Conservation (phyloP, 1,140 invertebrate species). For the Caligus rogercresseyi region DNA sequence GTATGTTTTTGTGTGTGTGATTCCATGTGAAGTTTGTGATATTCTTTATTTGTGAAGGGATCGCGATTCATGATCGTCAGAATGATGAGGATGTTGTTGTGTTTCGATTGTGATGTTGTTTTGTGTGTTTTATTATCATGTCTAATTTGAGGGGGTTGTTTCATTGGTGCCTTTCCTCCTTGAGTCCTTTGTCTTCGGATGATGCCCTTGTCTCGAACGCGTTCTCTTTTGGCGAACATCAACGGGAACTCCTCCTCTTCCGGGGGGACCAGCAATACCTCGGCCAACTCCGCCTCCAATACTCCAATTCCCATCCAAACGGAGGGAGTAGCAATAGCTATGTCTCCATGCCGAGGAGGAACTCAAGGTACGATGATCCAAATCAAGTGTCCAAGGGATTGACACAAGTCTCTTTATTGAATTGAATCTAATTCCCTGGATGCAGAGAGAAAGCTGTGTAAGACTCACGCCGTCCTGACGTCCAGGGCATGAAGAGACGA, state of each 20-base stretch:
- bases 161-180: too few species aligned
- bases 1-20: not conserved
- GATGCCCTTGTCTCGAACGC: conserved; percentile 33
- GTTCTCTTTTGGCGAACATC: conserved; percentile 31
- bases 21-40: not conserved
- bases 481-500: too few species aligned
- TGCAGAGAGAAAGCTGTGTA: conserved; percentile 29
- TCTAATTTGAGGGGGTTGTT: too few species aligned
- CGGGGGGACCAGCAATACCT: conserved; percentile 22
- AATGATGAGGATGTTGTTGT: too few species aligned
- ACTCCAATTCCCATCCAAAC: not conserved
- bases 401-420: too few species aligned
- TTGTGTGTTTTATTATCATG: too few species aligned
- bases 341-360: conserved; percentile 16
- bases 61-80: too few species aligned
- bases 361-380: conserved; percentile 26
- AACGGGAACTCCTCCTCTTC: conserved; percentile 24
- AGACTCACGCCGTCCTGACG: conserved; percentile 13
- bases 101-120: too few species aligned
- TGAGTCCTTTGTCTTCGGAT: too few species aligned
- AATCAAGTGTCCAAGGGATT: too few species aligned
- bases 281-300: conserved; percentile 25
- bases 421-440: too few species aligned
- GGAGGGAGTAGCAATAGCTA: not conserved
- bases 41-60: not conserved